Evolutionary conservation across 2,888 invertebrate genomes (phyloP), one percentile per base, ranked within the genome.

Genomic region (Andrena fulva): DNA sequence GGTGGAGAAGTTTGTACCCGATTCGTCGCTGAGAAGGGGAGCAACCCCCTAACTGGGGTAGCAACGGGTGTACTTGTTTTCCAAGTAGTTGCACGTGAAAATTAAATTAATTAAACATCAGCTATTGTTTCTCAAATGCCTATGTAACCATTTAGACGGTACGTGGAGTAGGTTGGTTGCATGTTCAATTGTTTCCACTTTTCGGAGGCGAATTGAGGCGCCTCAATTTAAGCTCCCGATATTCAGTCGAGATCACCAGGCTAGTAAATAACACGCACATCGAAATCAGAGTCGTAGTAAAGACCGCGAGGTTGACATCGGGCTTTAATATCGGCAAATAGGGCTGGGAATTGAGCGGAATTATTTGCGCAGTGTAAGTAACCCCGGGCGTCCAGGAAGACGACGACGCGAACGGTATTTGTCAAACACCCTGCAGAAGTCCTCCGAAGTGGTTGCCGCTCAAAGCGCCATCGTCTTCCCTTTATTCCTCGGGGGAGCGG

Each of bases 401-500:
- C n/a, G 54, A 63, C 42, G 29, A 29, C 24, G 29, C 29, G 42
- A 20, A 7, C 12, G 33, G 68, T 86, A 50, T 73, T 79, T 69
- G 67, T 29, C 48, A 68, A 70, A 56, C 64, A 60, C 29, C n/a
- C 12, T 56, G 20, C 29, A 73, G 33, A 72, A 69, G 68, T 64
- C 24, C 56, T 27, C 35, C 24, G 24, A 4, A 69, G 50, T 24
- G 1, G 29, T 80, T 64, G 31, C 12, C 12, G 59, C 8, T 31
- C 59, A 35, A 71, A 64, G 42, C 50, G 42, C 20, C 56, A 42
- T 50, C 27, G 10, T 60, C 33, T 56, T 66, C 33, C 48, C 52
- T 52, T 71, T 63, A 67, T 73, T 71, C 54, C 80, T 56, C 71
- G 48, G n/a, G 79, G 79, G 67, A 75, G 64, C 77, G 67, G 69